These are phyloP conservation scores for Ahaetulla prasina DNA, from an alignment of 2,113 vertebrate genomes.

Conservation along the genomic window DNA sequence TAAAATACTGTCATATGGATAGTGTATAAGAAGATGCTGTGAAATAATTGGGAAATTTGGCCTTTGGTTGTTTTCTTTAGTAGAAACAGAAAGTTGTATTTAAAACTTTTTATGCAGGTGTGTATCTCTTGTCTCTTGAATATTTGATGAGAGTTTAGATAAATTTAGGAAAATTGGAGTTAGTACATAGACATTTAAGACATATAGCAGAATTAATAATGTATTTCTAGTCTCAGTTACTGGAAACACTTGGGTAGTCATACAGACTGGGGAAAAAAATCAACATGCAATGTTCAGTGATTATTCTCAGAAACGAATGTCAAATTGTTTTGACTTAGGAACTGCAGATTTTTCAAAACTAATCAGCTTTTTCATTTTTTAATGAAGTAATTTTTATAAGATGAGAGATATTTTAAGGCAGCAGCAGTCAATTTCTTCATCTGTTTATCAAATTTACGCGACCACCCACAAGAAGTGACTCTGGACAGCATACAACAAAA, in stretches of 20 bases:
- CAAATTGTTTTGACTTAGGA: not conserved
- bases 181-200: not conserved
- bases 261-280: not conserved
- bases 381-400: not conserved
- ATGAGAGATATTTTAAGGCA: not conserved
- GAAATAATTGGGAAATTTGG: not conserved
- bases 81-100: not conserved
- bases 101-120: not conserved
- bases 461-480: not conserved
- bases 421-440: not conserved
- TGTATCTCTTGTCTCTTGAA: not conserved
- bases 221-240: not conserved
- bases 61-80: not conserved
- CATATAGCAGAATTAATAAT: not conserved
- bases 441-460: not conserved
- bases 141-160: not conserved
- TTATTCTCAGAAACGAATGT: not conserved
- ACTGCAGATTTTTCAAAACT: not conserved
- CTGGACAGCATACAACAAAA: not conserved
- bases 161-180: not conserved
- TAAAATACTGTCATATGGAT: not conserved
- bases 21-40: not conserved
- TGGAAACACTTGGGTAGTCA: not conserved
- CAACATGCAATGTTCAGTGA: not conserved
- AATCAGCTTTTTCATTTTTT: not conserved